Evolutionary conservation across 1,140 invertebrate genomes (phyloP).

Genomic region (Drosophila burlai): DNA sequence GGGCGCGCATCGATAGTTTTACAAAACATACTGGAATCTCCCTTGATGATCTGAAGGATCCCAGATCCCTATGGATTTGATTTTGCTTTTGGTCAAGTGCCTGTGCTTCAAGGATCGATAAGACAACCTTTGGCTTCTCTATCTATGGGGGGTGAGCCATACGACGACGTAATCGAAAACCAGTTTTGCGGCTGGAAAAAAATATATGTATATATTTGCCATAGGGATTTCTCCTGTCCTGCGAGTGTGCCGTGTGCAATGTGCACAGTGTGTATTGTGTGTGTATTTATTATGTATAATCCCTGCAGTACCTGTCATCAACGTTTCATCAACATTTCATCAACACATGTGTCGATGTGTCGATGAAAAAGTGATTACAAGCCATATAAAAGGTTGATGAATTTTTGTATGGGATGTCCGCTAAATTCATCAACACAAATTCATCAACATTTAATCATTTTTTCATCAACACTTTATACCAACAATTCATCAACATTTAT

Average conservation of each 20-base stretch:
- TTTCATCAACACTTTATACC: too few species aligned
- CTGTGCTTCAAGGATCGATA: constrained; percentile 57
- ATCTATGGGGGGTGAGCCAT: neutral
- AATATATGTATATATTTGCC: constrained; percentile 36
- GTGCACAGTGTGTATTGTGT: constrained; percentile 8
- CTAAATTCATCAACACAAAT: too few species aligned
- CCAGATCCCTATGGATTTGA: neutral
- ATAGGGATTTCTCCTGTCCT: constrained; percentile 63
- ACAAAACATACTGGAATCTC: constrained; percentile 6
- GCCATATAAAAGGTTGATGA: too few species aligned
- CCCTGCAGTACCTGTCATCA: too few species aligned
- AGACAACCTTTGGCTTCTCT: constrained; percentile 72
- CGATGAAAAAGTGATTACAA: too few species aligned
- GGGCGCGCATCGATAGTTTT: constrained; percentile 36
- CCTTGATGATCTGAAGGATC: neutral
- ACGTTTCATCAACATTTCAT: too few species aligned
- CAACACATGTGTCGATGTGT: too few species aligned
- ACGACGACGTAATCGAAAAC: constrained; percentile 71
- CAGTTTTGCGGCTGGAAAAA: constrained; percentile 53
- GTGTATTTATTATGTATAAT: constrained; percentile 19
- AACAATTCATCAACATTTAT: too few species aligned
- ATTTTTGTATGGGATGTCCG: too few species aligned
- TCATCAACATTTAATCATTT: too few species aligned
- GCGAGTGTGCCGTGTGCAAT: constrained; percentile 1
- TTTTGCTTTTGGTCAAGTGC: constrained; percentile 64